Percentiles rank a stretch among this genome's conserved stretches.
Evolutionary conservation across 2,797 vertebrate genomes (phyloP).

Genomic region (Mormyrops boulengeri): DNA sequence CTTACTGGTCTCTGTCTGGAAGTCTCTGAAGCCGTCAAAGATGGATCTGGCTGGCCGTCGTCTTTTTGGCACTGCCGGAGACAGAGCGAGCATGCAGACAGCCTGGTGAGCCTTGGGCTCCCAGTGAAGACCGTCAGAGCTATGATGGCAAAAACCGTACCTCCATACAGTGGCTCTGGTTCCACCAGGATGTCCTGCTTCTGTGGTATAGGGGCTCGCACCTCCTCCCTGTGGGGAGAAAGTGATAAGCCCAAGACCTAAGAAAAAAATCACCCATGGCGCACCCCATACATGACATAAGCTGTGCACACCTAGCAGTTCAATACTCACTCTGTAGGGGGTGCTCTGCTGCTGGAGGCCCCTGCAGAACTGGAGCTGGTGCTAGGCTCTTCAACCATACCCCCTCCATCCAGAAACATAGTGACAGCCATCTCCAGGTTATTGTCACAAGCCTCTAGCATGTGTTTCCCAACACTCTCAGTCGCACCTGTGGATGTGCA

Average conservation of each 20-base stretch:
- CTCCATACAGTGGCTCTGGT: slow-evolving; percentile 94
- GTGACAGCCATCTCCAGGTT: slow-evolving; percentile 99
- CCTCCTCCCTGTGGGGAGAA: slow-evolving; percentile 73
- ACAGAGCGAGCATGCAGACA: not conserved
- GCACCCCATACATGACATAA: not conserved
- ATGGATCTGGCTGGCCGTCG: slow-evolving; percentile 93
- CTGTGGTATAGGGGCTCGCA: slow-evolving; percentile 96
- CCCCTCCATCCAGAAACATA: slow-evolving; percentile 96
- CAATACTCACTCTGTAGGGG: slow-evolving; percentile 60
- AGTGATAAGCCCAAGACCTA: not conserved
- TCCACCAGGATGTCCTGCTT: slow-evolving; percentile 98
- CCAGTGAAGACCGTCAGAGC: not conserved
- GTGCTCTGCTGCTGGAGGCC: slow-evolving; percentile 72
- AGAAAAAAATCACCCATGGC: not conserved
- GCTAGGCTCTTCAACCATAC: slow-evolving; percentile 91
- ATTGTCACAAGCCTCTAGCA: slow-evolving; percentile 97
- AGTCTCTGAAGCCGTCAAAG: slow-evolving; percentile 98
- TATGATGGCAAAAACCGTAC: slow-evolving; percentile 40
- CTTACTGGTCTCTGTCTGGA: slow-evolving; percentile 97
- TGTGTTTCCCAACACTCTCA: slow-evolving; percentile 92
- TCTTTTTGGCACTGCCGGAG: slow-evolving; percentile 81
- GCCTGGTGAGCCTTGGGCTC: not conserved
- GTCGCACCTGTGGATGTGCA: slow-evolving; percentile 72
- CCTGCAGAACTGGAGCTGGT: slow-evolving; percentile 84
- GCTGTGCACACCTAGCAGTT: not conserved